Evolutionary conservation across 2,888 invertebrate species (phyloP).

Genomic region (Melipona beecheii): DNA sequence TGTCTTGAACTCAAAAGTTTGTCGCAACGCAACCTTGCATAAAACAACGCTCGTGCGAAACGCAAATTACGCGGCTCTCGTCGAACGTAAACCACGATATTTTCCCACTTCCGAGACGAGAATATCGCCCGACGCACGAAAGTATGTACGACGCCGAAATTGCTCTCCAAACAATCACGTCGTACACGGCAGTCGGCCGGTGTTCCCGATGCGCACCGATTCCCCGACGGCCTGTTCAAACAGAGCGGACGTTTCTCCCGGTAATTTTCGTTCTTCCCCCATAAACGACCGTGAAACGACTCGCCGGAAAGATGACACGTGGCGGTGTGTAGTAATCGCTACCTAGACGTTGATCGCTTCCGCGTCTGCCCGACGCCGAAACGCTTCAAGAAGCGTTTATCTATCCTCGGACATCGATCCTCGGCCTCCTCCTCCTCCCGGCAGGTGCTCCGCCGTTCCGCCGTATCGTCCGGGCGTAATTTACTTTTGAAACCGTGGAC

Average conservation of each 20-base stretch:
- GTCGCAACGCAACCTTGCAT: too few relatives aligned
- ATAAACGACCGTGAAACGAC: slow-evolving; percentile 47
- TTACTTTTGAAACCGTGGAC: slow-evolving; percentile 10
- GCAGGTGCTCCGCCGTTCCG: slow-evolving; percentile 59
- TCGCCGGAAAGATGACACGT: slow-evolving; percentile 78
- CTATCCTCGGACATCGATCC: slow-evolving; percentile 73
- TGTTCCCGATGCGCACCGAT: slow-evolving; percentile 5
- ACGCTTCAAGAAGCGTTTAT: slow-evolving; percentile 59
- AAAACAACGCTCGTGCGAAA: too few relatives aligned
- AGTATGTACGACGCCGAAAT: not conserved
- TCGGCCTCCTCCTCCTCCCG: slow-evolving; percentile 42
- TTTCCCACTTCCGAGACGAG: not conserved
- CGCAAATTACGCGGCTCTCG: not conserved
- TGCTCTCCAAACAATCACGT: slow-evolving; percentile 19
- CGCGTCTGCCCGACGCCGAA: slow-evolving; percentile 58
- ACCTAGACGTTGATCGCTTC: slow-evolving; percentile 74
- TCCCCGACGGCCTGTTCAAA: slow-evolving; percentile 17
- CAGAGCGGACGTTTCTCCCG: not conserved
- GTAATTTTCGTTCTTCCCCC: slow-evolving; percentile 32
- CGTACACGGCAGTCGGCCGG: not conserved
- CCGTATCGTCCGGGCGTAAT: slow-evolving; percentile 1
- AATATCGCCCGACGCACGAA: not conserved
- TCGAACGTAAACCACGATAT: not conserved
- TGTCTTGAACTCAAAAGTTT: too few relatives aligned
- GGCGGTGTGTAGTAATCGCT: slow-evolving; percentile 71